Evolutionary conservation across 1,140 invertebrate species (phyloP).

Genomic region (Pomphorhynchus laevis): DNA sequence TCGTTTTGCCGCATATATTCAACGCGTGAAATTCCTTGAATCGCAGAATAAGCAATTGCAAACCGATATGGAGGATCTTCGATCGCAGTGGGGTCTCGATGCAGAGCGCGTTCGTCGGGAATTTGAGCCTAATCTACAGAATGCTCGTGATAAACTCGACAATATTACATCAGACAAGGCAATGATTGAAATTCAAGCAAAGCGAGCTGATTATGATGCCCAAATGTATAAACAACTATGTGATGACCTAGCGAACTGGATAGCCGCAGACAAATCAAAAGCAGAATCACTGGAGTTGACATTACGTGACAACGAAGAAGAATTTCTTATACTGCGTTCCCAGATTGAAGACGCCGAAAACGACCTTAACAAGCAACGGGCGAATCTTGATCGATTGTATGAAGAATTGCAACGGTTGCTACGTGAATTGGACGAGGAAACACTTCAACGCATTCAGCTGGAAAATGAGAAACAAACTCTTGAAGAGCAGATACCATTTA

Average conservation of each 20-base stretch:
- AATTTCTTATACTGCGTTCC: constrained; percentile 3
- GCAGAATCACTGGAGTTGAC: constrained; percentile 1
- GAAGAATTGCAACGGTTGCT: constrained; percentile 12
- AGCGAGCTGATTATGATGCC: constrained; percentile 8
- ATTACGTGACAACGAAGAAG: constrained; percentile 6
- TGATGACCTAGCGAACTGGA: constrained; percentile 4
- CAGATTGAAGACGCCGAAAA: constrained; percentile 4
- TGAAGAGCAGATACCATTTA: constrained; percentile 20
- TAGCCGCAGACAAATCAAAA: constrained; percentile 5
- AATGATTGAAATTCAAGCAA: constrained; percentile 7
- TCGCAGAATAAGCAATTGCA: constrained; percentile 7
- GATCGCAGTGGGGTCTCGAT: constrained; percentile 7
- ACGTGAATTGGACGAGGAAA: constrained; percentile 20
- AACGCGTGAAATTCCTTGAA: constrained; percentile 8
- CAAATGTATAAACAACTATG: constrained; percentile 3
- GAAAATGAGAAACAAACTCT: constrained; percentile 23
- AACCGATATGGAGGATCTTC: constrained; percentile 3
- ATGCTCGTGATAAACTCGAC: constrained; percentile 2
- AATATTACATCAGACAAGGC: constrained; percentile 7
- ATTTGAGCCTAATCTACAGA: constrained; percentile 6
- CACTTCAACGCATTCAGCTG: constrained; percentile 17
- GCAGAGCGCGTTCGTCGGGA: background rate
- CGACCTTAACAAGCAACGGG: constrained; percentile 6
- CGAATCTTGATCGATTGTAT: constrained; percentile 11
- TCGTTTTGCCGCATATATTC: constrained; percentile 8